These are phyloP conservation scores for Turritopsis rubra DNA, from an alignment of 30 jellyfish, hydroid and myxozoan species.

Conservation along the genomic window DNA sequence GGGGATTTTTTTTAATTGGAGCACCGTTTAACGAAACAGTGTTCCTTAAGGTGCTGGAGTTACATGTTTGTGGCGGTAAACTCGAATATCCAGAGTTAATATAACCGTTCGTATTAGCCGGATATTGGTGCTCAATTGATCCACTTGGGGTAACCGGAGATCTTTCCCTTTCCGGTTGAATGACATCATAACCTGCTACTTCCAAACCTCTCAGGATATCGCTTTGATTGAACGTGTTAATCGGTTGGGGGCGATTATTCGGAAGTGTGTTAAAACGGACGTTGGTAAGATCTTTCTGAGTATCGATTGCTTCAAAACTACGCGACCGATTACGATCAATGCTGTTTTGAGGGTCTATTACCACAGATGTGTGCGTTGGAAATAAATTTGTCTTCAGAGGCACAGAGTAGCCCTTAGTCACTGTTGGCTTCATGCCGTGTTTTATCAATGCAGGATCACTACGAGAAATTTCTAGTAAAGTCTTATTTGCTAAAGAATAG, in stretches of 20 bases:
- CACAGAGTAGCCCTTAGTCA: conserved; percentile 13
- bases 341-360: background rate
- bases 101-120: background rate
- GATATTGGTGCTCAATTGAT: background rate
- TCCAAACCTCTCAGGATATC: conserved; percentile 57
- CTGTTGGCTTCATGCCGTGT: conserved; percentile 8
- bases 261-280: conserved; percentile 6
- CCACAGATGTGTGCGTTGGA: background rate
- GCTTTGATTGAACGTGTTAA: conserved; percentile 39
- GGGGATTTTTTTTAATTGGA: background rate
- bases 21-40: background rate
- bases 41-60: background rate
- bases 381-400: background rate
- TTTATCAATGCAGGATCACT: conserved; percentile 28
- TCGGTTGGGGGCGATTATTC: conserved; percentile 51
- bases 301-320: background rate
- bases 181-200: conserved; percentile 35
- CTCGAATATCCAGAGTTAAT: background rate
- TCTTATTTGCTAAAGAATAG: background rate
- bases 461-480: conserved; percentile 11
- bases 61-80: background rate
- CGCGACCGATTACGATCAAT: conserved; percentile 8
- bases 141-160: conserved; percentile 11
- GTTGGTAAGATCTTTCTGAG: background rate
- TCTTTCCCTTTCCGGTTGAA: background rate